Percentiles rank a stretch among this genome's conserved stretches.
Conservation (phyloP, 2,113 vertebrate genomes). For the Actenoides lindsayi region DNA sequence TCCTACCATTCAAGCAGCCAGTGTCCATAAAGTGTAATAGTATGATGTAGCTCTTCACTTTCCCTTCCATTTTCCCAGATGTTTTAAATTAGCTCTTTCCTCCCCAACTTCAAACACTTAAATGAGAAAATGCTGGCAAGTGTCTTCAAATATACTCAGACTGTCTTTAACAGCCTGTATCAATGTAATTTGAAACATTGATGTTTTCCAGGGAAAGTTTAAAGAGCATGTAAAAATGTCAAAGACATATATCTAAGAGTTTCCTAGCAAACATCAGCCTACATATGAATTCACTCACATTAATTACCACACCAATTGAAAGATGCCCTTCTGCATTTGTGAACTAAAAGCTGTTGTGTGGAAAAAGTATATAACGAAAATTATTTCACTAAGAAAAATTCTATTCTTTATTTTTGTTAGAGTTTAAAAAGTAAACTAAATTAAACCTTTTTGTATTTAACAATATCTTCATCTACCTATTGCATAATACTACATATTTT, state of each 20-base stretch:
- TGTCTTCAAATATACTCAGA: neutral
- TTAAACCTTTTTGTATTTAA: neutral
- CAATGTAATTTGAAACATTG: neutral
- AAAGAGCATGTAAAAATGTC: slow-evolving; percentile 13
- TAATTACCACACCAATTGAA: neutral
- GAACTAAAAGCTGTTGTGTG: neutral
- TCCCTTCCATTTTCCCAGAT: neutral
- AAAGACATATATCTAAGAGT: neutral
- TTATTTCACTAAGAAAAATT: neutral
- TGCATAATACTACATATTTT: neutral
- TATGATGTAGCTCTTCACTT: neutral
- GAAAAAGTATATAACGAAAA: neutral
- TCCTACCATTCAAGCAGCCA: neutral
- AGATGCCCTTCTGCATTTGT: neutral
- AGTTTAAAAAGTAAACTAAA: neutral
- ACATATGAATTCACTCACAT: neutral
- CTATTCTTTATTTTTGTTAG: neutral
- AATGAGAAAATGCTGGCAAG: neutral
- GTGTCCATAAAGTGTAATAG: fast-evolving
- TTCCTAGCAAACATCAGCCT: neutral
- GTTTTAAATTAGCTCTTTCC: neutral
- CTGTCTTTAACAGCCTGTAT: neutral
- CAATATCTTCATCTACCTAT: neutral
- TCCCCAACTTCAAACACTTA: neutral
- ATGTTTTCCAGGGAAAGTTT: neutral